phyloP scores from a whole-genome alignment of 2,888 invertebrate genomes.

The Ophraella communa region DNA sequence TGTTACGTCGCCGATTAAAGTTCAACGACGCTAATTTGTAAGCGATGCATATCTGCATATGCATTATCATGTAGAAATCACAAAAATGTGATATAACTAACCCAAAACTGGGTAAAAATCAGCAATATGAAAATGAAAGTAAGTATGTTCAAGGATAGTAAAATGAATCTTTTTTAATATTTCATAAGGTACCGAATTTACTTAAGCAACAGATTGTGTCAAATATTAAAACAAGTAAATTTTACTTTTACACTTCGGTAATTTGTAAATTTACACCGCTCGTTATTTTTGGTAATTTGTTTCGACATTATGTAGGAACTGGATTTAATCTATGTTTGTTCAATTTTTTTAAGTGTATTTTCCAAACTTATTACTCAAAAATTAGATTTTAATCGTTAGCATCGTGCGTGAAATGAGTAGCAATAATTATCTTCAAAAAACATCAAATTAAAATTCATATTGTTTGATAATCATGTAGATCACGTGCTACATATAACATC shows the following conservation, averaged over 20 bases:
- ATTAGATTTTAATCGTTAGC: no score
- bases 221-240: background rate
- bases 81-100: constrained; percentile 1
- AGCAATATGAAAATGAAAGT: background rate
- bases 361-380: no score
- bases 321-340: no score
- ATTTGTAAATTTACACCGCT: no score
- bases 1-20: background rate
- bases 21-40: background rate
- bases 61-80: constrained; percentile 1
- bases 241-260: background rate
- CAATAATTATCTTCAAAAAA: no score
- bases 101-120: background rate
- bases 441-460: no score
- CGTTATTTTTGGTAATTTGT: no score
- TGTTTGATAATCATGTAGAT: no score
- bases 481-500: no score
- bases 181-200: background rate
- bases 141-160: background rate
- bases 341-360: no score
- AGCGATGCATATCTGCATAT: background rate
- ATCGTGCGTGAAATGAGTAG: no score
- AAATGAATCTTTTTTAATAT: background rate
- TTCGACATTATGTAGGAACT: no score
- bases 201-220: background rate